Base-by-base conservation (phyloP, 2,888 invertebrate genomes). In the Cataglyphis rosenhaueri region DNA sequence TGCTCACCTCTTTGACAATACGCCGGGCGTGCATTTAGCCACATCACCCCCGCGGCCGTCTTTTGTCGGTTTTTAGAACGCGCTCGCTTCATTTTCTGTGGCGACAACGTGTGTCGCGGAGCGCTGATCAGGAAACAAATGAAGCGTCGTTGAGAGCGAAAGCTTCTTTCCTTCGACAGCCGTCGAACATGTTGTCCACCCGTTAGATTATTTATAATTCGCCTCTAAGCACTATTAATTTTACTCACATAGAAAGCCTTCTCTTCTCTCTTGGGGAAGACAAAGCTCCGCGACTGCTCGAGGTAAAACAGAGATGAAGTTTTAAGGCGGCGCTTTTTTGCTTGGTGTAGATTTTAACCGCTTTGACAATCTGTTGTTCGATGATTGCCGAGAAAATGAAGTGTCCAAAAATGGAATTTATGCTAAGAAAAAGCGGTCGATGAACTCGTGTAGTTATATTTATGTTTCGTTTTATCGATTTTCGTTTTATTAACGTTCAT, bases 41-140 rank as follows among this genome's bases (percentile, higher is more conserved):
- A 75, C 59, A 57, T 62, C 81, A 59, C 81, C 83, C 76, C 78
- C 78, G 70, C 78, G 78, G n/a, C 59, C 64, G 88, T 74, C 88
- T 89, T 89, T 88, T 88, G 87, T 87, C 85, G 89, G 86, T 89
- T 88, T 89, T 88, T 89, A 88, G 84, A 78, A 85, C 88, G 86
- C 86, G 88, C 84, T 85, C 75, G 81, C 88, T 85, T 88, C 84
- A 86, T 88, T 88, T 88, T 88, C 88, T 84, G 87, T 88, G 62
- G 73, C 87, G 73, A 73, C 68, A 83, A 84, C 68, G 84, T 83
- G 81, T 74, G 83, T 66, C 81, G 74, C 61, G 79, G 84, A 83
- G 86, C 61, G 73, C 83, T 88, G 88, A 88, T 88, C 88, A 88
- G 84, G 82, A 85, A 81, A 83, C 79, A 88, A 88, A 88, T 88